Evolutionary conservation across 2,113 vertebrate species (phyloP).

Genomic region (Pristiophorus japonicus): DNA sequence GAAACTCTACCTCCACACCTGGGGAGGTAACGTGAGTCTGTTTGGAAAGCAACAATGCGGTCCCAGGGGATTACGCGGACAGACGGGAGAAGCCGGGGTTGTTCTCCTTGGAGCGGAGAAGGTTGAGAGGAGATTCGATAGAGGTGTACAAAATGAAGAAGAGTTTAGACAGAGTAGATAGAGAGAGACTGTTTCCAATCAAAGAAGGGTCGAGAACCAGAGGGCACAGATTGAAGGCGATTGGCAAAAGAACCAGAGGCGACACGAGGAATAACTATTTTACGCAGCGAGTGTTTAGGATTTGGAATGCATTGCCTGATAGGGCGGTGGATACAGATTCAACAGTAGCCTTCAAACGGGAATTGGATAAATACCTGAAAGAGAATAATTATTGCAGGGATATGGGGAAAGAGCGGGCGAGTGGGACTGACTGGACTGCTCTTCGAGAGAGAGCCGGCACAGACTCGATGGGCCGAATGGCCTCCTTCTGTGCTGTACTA

Average conservation of each 20-base stretch:
- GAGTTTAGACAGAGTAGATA: background rate
- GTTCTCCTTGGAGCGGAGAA: background rate
- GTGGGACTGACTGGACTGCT: background rate
- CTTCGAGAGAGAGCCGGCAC: background rate
- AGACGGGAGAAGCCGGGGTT: too few species aligned
- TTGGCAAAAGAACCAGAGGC: too few species aligned
- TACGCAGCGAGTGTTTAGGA: too few species aligned
- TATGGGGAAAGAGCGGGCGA: background rate
- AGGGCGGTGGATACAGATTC: too few species aligned
- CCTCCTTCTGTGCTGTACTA: too few species aligned
- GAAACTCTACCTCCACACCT: background rate
- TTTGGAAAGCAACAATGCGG: background rate
- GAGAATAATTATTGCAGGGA: too few species aligned
- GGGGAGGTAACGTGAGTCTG: background rate
- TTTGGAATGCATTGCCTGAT: too few species aligned
- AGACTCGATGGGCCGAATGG: background rate
- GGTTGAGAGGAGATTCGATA: background rate
- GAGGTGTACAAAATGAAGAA: background rate
- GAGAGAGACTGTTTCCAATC: background rate
- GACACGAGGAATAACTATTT: too few species aligned
- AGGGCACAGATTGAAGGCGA: too few species aligned
- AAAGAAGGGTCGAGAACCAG: background rate
- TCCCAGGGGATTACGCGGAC: too few species aligned
- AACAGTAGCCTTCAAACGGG: too few species aligned
- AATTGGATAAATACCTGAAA: too few species aligned